Percentiles rank a stretch among this genome's conserved stretches.
phyloP scores from a whole-genome alignment of 2,888 invertebrate genomes.

The Spisula solida region DNA sequence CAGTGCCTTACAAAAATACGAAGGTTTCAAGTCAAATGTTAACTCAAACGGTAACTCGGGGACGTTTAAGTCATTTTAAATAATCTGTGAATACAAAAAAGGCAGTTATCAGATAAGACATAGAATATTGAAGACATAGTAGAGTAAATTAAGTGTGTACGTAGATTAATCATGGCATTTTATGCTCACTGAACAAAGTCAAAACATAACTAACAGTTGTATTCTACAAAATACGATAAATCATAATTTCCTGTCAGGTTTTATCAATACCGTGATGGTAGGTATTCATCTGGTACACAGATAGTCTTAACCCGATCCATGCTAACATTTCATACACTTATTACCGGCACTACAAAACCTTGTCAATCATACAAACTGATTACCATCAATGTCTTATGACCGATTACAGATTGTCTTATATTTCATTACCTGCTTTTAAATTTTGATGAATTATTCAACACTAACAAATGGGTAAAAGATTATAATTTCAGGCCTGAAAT shows the following conservation, averaged over 20 bases:
- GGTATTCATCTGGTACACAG: not conserved
- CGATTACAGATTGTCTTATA: not conserved
- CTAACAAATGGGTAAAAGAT: not conserved
- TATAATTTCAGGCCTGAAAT: not conserved
- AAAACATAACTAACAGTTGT: not conserved
- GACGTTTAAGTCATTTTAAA: not conserved
- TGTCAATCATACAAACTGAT: not conserved
- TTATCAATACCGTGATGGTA: not conserved
- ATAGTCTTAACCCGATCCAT: not conserved
- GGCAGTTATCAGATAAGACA: not conserved
- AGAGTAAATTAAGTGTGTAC: not conserved
- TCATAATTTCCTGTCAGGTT: slow-evolving; percentile 6
- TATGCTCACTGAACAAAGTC: slow-evolving; percentile 9
- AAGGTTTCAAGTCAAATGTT: not conserved
- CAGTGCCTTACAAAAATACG: too few species aligned
- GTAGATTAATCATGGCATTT: slow-evolving; percentile 14
- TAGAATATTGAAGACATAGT: not conserved
- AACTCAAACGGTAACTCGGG: not conserved
- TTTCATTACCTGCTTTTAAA: not conserved
- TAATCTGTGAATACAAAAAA: not conserved
- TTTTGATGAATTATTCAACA: not conserved
- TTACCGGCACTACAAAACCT: not conserved
- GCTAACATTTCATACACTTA: not conserved
- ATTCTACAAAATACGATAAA: not conserved
- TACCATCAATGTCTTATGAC: not conserved